Evolutionary conservation across 2,888 invertebrate genomes (phyloP), one percentile per base, ranked within the genome.

Genomic region (Exocentrus adspersus): DNA sequence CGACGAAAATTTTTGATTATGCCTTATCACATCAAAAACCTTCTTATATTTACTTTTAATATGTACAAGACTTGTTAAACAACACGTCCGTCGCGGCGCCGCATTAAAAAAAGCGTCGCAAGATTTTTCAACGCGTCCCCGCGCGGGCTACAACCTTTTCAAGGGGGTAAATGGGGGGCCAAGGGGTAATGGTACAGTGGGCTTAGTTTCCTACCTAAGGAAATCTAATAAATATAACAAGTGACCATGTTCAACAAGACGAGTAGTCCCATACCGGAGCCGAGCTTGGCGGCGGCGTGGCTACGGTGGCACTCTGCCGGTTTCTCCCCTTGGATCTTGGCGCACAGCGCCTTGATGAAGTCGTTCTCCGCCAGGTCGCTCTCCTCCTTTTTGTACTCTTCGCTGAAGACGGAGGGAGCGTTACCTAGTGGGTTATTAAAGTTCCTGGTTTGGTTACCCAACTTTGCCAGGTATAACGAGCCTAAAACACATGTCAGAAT

Each of bases 331-430:
- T 70, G 70, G 48, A 70, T 70, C 50, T 70, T 70, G 37, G 67
- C 60, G 65, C 70, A 70, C 24, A 70, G 54, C 32, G 66, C 62
- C 42, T 70, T 68, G 30, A 70, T 70, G 65, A 70, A 70, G 32
- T 70, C 70, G 50, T 68, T 65, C 48, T 70, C 70, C 1, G 68
- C 67, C 37, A 68, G 62, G 42, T 70, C 70, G 57, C 68, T 70
- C 37, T 70, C 70, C 24, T 70, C 70, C 42, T 70, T 70, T 62
- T 70, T 70, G 58, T 68, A 70, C 21, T 70, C 70, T 52, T 70
- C 70, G 60, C 70, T 70, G 62, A 70, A 70, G 30, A 70, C 61
- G 37, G 65, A 60, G 57, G 67, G 67, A 2, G 59, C 52, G 32
- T 67, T 66, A 48, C 66, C 67, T 62, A 60, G 41, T 14, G 67